Percentiles rank a stretch among this genome's conserved stretches.
Evolutionary conservation across 2,888 invertebrate species (phyloP).

Genomic region (Sarcophaga rosellei): DNA sequence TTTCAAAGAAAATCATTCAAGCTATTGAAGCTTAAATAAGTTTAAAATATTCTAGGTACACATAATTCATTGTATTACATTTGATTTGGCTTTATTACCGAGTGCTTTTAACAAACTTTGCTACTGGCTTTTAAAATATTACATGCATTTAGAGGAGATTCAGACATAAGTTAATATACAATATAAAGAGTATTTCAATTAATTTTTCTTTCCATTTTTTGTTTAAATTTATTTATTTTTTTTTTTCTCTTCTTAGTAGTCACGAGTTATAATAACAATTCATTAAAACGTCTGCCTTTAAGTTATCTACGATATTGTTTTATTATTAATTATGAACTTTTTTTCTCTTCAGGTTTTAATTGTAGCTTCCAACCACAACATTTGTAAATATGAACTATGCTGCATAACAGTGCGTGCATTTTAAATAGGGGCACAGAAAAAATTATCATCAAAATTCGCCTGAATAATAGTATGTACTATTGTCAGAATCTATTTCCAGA

Average conservation of each 20-base stretch:
- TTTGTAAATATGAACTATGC: conserved; percentile 31
- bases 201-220: conserved; percentile 19
- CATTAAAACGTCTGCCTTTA: conserved; percentile 67
- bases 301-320: conserved; percentile 56
- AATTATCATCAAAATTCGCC: no score
- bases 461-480: no score
- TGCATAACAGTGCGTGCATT: background rate
- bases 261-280: conserved; percentile 65
- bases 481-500: no score
- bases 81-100: no score
- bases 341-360: conserved; percentile 56
- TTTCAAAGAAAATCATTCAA: no score
- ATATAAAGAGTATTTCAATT: conserved; percentile 11
- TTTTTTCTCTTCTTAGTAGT: conserved; percentile 52
- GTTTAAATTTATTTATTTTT: background rate
- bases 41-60: no score
- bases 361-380: conserved; percentile 61
- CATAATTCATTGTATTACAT: no score
- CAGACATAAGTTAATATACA: no score
- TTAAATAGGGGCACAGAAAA: background rate
- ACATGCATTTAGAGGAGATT: no score
- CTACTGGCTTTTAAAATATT: no score
- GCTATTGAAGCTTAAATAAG: no score
- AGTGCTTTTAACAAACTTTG: no score
- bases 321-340: conserved; percentile 63